Evolutionary conservation across 2,888 invertebrate genomes (phyloP), one percentile per base, ranked within the genome.

Genomic region (Trichogramma evanescens): DNA sequence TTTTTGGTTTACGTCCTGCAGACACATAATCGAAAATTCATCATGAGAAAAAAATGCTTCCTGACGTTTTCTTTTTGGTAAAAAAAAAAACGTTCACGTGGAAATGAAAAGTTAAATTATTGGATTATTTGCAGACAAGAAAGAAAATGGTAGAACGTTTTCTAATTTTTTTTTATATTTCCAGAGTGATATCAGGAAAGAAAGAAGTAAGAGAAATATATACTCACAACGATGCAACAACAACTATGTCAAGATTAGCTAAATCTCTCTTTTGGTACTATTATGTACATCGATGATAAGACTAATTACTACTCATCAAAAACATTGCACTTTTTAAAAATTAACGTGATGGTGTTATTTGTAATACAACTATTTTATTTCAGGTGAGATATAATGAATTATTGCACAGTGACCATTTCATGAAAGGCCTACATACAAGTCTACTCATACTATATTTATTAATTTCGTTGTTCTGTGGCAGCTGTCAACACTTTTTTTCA

Each of bases 381-480:
- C 52, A 41, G 61, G 44, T 65, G 64, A 56, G 41, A 13, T 54
- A 26, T 9, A 50, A 55, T 50, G 48, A 59, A 64, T 59, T 60
- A 60, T 62, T 62, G 62, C 74, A 76, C 76, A 77, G 76, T 77
- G 76, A 77, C 76, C 76, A 77, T 77, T 74, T 74, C 70, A 69
- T 74, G 75, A 75, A 74, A 75, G 74, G 70, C 68, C 45, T 13
- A 13, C 10, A 50, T 50, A 46, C 46, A 70, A 67, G 62, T 59
- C 62, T 61, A 55, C 41, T 40, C 43, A 43, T 40, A 57, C 44
- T 50, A 50, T 54, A 10, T 46, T 55, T 53, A 53, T 61, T 64
- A 58, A 65, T 64, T 72, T 71, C 74, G 75, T 76, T 77, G 76
- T 76, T 77, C 77, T 75, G 77, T 75, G 75, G 75, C 70, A 13